A percentile compares a stretch with the other conserved stretches of the same genome.
phyloP scores from a whole-genome alignment of 2,888 invertebrate genomes.

The Dioctria linearis region DNA sequence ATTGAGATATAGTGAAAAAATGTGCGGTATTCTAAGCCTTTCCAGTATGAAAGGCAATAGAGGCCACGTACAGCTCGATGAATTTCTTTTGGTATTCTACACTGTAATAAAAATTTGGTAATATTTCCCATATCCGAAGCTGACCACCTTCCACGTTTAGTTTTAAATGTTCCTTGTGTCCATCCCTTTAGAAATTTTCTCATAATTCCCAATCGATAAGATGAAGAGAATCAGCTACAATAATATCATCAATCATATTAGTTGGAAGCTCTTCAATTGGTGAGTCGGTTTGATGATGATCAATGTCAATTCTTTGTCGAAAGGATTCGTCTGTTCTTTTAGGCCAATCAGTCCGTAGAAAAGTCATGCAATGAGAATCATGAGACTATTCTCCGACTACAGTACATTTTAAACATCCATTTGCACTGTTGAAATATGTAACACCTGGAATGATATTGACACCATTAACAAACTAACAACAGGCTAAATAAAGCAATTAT shows the following conservation, averaged over 20 bases:
- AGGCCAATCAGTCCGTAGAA: background rate
- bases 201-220: background rate
- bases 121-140: background rate
- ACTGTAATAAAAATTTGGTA: background rate
- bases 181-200: background rate
- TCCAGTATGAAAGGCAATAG: background rate
- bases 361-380: background rate
- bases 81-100: conserved; percentile 55
- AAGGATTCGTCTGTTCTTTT: conserved; percentile 1
- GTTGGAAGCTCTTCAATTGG: background rate
- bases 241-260: conserved; percentile 7
- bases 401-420: conserved; percentile 15
- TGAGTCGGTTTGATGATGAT: background rate
- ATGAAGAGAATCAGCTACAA: conserved; percentile 5
- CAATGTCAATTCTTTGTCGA: background rate
- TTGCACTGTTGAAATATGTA: background rate
- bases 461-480: too few relatives aligned
- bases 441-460: background rate
- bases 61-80: conserved; percentile 56
- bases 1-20: background rate
- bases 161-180: conserved; percentile 4
- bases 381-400: background rate
- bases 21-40: background rate
- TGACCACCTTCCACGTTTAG: background rate
- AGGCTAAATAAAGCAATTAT: background rate